These are phyloP conservation scores for Drosophila tani DNA, from an alignment of 1,140 invertebrate species.

Conservation along the genomic window DNA sequence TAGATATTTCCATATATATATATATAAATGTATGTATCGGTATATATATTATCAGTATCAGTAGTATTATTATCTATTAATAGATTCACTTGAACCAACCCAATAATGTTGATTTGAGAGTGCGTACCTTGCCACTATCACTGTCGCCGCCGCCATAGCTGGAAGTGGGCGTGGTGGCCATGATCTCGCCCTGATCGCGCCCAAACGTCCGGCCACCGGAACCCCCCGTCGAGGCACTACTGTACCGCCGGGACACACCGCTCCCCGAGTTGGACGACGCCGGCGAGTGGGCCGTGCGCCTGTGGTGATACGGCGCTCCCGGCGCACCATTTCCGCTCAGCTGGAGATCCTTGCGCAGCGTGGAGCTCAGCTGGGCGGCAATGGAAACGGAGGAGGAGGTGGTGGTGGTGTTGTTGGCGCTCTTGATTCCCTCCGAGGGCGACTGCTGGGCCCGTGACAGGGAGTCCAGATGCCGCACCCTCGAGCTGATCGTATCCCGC, in stretches of 20 bases:
- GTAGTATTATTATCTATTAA: slow-evolving; percentile 66
- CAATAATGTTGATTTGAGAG: slow-evolving; percentile 88
- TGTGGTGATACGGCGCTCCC: slow-evolving; percentile 35
- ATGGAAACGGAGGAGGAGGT: slow-evolving; percentile 67
- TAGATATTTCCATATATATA: slow-evolving; percentile 54
- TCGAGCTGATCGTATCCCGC: slow-evolving; percentile 87
- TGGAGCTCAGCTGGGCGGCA: slow-evolving; percentile 72
- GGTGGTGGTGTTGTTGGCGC: slow-evolving; percentile 30
- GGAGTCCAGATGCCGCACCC: slow-evolving; percentile 86
- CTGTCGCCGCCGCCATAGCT: slow-evolving; percentile 83
- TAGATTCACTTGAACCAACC: slow-evolving; percentile 87
- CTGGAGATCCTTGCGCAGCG: slow-evolving; percentile 79
- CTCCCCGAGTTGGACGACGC: slow-evolving; percentile 28
- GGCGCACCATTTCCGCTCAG: slow-evolving; percentile 50
- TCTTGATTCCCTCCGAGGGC: slow-evolving; percentile 48
- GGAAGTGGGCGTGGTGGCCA: slow-evolving; percentile 80
- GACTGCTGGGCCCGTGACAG: slow-evolving; percentile 80
- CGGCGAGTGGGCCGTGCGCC: slow-evolving; percentile 38
- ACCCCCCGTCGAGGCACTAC: slow-evolving; percentile 69
- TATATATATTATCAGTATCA: slow-evolving; percentile 72
- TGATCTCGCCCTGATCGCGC: slow-evolving; percentile 65
- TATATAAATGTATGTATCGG: slow-evolving; percentile 67
- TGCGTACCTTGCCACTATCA: slow-evolving; percentile 89
- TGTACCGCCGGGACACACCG: slow-evolving; percentile 68
- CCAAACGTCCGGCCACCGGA: slow-evolving; percentile 43